phyloP scores from a whole-genome alignment of 1,140 invertebrate species.

The Hydropsyche tenuis region DNA sequence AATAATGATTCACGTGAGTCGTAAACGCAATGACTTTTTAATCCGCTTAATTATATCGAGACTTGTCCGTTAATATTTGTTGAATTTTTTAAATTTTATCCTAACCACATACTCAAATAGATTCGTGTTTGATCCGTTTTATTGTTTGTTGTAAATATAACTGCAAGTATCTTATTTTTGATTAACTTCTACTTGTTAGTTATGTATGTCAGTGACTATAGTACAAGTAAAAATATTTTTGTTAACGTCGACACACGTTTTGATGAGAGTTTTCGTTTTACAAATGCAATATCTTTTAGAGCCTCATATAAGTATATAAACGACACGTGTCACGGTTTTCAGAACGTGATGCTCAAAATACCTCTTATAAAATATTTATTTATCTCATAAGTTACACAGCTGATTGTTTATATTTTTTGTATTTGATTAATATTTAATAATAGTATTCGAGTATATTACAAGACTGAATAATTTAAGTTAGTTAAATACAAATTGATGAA shows the following conservation, averaged over 20 bases:
- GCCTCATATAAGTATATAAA: slow-evolving; percentile 16
- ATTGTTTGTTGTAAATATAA: neutral
- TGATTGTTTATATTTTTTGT: slow-evolving; percentile 30
- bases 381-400: slow-evolving; percentile 30
- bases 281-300: slow-evolving; percentile 23
- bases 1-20: slow-evolving; percentile 11
- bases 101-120: slow-evolving; percentile 13
- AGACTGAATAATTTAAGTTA: slow-evolving; percentile 51
- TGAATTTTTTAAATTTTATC: slow-evolving; percentile 12
- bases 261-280: neutral
- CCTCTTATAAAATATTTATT: slow-evolving; percentile 36
- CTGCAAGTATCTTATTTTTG: neutral
- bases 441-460: slow-evolving; percentile 38
- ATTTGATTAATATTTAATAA: slow-evolving; percentile 37
- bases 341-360: slow-evolving; percentile 20
- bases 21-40: neutral
- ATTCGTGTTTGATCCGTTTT: neutral
- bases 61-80: slow-evolving; percentile 9
- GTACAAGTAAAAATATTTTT: slow-evolving; percentile 3
- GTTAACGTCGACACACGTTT: neutral
- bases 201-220: slow-evolving; percentile 2
- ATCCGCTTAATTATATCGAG: neutral
- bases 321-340: neutral
- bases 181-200: slow-evolving; percentile 11
- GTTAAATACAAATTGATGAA: slow-evolving; percentile 34